Percentiles rank a stretch among this genome's conserved stretches.
Conservation (phyloP, 92 coral and sea anemone species). For the Palythoa grandis region DNA sequence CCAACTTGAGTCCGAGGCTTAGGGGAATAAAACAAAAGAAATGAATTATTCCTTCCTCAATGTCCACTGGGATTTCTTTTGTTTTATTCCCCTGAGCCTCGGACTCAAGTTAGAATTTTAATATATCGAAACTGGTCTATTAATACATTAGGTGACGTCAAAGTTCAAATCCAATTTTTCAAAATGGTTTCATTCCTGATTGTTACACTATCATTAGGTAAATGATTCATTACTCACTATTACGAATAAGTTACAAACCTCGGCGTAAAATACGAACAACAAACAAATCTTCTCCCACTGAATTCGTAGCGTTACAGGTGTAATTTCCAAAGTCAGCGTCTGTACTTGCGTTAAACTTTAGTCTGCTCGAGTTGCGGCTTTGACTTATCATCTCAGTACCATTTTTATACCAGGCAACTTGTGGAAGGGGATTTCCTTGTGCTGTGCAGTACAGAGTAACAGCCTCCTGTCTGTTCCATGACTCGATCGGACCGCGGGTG, state of each 20-base stretch:
- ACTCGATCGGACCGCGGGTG: slow-evolving; percentile 18
- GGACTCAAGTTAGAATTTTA: too few species aligned
- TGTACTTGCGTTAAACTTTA: slow-evolving; percentile 17
- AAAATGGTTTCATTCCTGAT: too few species aligned
- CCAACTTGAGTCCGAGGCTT: too few species aligned
- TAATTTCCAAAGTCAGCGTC: slow-evolving; percentile 28
- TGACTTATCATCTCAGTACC: not conserved
- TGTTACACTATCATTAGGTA: not conserved
- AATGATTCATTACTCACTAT: not conserved
- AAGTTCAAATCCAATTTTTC: too few species aligned
- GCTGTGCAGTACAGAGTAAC: slow-evolving; percentile 24
- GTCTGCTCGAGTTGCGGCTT: not conserved
- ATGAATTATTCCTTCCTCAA: too few species aligned
- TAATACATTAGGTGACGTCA: too few species aligned
- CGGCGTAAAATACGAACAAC: slow-evolving; percentile 24
- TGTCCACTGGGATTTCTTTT: too few species aligned
- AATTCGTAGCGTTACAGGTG: slow-evolving; percentile 11
- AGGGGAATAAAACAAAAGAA: too few species aligned
- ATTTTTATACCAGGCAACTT: slow-evolving; percentile 7
- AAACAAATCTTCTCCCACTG: not conserved
- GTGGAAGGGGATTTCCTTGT: slow-evolving; percentile 33
- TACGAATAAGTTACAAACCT: not conserved
- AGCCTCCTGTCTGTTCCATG: slow-evolving; percentile 24
- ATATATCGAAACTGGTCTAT: too few species aligned
- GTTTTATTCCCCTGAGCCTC: too few species aligned